These are phyloP conservation scores for Lycophotia porphyrea DNA, from an alignment of 2,888 invertebrate species.

Conservation along the genomic window DNA sequence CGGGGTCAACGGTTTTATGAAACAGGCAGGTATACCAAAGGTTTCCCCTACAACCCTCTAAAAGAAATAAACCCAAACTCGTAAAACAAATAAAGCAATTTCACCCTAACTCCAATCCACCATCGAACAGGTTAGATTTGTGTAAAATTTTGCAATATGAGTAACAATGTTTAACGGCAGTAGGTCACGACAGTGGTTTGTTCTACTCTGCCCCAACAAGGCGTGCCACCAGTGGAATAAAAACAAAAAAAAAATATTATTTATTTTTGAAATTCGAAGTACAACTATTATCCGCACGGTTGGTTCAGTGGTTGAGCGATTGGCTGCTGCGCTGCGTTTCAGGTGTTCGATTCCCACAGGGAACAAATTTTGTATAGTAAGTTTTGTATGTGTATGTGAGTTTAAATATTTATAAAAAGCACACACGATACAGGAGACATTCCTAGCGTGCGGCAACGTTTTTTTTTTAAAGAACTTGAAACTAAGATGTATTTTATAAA, in stretches of 20 bases:
- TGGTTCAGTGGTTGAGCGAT: no score
- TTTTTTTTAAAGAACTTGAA: no score
- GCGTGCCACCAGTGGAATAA: neutral
- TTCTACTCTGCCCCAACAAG: neutral
- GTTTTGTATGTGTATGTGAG: no score
- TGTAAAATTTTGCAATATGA: conserved; percentile 65
- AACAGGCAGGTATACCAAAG: neutral
- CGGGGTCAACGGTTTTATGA: neutral
- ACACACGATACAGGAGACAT: no score
- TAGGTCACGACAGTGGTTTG: conserved; percentile 68
- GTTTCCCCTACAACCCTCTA: neutral
- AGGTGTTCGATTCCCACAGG: no score
- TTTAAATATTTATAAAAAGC: no score
- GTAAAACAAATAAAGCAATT: conserved; percentile 48
- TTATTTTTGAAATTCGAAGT: neutral
- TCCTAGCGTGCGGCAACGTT: no score
- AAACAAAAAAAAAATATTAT: neutral
- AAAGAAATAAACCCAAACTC: neutral
- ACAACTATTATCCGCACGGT: no score
- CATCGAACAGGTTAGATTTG: conserved; percentile 61
- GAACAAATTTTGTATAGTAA: no score
- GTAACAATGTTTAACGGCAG: conserved; percentile 69
- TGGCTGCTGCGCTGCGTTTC: no score
- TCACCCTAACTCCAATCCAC: conserved; percentile 25
- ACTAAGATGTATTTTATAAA: neutral